Percentiles rank a stretch among this genome's conserved stretches.
Conservation (phyloP, 2,113 vertebrate species). For the Ondatra zibethicus region DNA sequence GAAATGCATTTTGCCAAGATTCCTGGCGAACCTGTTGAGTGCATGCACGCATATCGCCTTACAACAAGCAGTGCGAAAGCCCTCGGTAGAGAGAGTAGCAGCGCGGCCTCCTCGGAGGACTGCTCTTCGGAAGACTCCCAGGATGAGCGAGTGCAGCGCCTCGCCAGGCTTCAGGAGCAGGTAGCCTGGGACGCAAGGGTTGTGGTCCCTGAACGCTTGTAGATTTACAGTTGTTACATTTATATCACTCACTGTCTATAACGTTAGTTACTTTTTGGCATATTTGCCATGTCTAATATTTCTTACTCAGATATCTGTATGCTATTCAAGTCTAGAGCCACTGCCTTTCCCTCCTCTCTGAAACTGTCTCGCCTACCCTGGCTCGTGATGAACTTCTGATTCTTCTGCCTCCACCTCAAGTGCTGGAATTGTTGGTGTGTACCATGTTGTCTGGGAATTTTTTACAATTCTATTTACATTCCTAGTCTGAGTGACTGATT, state of each 20-base stretch:
- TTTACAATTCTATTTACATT: background rate
- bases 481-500: constrained; percentile 34
- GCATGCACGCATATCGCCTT: constrained; percentile 25
- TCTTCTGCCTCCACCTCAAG: background rate
- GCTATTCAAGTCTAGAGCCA: background rate
- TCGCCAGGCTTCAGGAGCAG: constrained; percentile 90
- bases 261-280: constrained; percentile 3
- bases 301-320: background rate
- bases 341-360: background rate
- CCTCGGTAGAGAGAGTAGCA: constrained; percentile 84
- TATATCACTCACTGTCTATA: background rate
- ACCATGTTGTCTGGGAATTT: background rate
- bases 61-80: constrained; percentile 55
- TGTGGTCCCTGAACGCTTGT: background rate
- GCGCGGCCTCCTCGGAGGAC: constrained; percentile 87
- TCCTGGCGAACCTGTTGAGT: constrained; percentile 85
- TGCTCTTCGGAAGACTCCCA: constrained; percentile 86
- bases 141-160: constrained; percentile 81
- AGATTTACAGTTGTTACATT: constrained; percentile 33
- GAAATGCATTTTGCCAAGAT: constrained; percentile 92
- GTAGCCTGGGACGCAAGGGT: constrained; percentile 79
- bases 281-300: constrained; percentile 27
- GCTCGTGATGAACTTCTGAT: background rate
- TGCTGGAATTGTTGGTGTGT: background rate
- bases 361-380: background rate